A percentile compares a stretch with the other conserved stretches of the same genome.
These are phyloP conservation scores for Nycticorax nycticorax DNA, from an alignment of 2,113 vertebrate genomes.

Conservation along the genomic window DNA sequence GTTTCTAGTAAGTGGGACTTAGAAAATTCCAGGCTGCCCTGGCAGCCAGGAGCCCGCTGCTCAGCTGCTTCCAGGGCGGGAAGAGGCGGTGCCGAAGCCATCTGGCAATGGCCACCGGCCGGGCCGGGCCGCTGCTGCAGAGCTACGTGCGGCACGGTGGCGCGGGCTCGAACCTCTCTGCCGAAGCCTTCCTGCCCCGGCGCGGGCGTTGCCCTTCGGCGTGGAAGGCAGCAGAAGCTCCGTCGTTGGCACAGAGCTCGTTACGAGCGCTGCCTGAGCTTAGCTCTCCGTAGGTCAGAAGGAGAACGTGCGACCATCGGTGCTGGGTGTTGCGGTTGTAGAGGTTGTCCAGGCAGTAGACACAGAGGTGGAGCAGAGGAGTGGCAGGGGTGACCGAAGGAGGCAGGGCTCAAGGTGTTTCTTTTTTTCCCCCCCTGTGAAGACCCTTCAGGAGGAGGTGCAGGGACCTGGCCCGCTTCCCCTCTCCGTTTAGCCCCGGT, in stretches of 20 bases:
- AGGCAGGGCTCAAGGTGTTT: neutral
- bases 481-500: neutral
- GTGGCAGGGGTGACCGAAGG: neutral
- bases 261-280: neutral
- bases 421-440: neutral
- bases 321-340: neutral
- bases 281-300: no score
- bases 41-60: neutral
- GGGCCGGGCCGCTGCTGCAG: neutral
- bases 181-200: neutral
- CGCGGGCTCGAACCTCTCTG: neutral
- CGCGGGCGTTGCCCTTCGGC: accelerated
- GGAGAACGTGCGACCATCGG: no score
- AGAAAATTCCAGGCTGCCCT: neutral
- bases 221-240: neutral
- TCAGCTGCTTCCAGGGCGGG: neutral
- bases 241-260: neutral
- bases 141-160: accelerated
- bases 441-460: neutral
- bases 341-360: neutral
- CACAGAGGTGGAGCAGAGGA: neutral
- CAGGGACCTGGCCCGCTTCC: neutral
- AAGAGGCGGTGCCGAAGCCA: neutral
- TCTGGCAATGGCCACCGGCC: neutral
- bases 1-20: neutral